Percentiles rank a stretch among this genome's conserved stretches.
phyloP scores from a whole-genome alignment of 2,113 vertebrate genomes.

The Vombatus ursinus region DNA sequence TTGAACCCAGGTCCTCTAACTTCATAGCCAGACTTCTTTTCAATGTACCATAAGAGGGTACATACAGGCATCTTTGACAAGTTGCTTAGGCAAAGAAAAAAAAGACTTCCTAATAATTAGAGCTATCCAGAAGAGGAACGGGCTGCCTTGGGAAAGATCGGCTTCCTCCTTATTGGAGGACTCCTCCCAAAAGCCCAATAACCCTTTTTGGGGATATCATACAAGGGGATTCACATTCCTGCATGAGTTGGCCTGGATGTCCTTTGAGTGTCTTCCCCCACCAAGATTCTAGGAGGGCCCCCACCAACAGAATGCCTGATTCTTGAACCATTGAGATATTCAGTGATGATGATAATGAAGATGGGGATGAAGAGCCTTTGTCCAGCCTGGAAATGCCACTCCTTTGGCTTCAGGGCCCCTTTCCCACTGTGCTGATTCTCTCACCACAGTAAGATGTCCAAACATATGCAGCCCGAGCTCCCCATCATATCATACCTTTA shows the following conservation, averaged over 20 bases:
- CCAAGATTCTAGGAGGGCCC: neutral
- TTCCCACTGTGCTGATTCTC: neutral
- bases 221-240: neutral
- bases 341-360: neutral
- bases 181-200: neutral
- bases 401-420: neutral
- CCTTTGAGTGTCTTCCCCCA: neutral
- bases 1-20: neutral
- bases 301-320: neutral
- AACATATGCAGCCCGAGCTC: neutral
- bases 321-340: neutral
- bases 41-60: neutral
- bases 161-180: neutral
- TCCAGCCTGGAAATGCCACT: neutral
- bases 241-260: neutral
- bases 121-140: neutral
- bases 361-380: neutral
- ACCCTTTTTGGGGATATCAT: neutral
- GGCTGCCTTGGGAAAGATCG: neutral
- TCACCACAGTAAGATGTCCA: neutral
- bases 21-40: neutral
- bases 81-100: neutral
- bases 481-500: conserved; percentile 61
- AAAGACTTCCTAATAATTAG: neutral
- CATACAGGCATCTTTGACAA: neutral